Conservation (phyloP, 2,113 vertebrate genomes). For the Equus quagga region DNA sequence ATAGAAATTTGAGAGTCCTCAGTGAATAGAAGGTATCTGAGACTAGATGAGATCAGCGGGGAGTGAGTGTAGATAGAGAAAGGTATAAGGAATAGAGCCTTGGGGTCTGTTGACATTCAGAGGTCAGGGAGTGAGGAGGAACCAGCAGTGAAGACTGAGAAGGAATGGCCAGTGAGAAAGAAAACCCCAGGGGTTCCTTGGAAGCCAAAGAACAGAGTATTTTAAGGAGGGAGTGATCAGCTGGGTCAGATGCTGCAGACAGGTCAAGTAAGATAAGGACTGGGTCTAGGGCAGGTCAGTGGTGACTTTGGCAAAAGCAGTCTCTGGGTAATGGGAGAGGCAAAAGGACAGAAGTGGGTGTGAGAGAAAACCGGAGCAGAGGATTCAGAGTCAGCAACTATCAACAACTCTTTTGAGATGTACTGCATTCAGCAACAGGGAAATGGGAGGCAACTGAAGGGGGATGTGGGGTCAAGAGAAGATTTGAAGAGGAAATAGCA, state of each 20-base stretch:
- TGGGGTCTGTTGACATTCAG: background rate
- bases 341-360: background rate
- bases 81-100: background rate
- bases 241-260: background rate
- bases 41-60: background rate
- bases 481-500: background rate
- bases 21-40: background rate
- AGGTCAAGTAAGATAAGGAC: background rate
- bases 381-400: background rate
- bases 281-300: background rate
- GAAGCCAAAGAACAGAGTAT: background rate
- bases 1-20: background rate
- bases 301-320: background rate
- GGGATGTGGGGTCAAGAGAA: background rate
- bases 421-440: background rate
- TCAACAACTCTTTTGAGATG: background rate
- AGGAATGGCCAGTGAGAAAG: background rate
- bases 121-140: background rate
- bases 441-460: background rate
- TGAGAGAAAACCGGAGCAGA: background rate
- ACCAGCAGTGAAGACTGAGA: background rate
- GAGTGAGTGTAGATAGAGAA: background rate
- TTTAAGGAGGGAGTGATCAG: background rate
- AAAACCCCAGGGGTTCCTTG: background rate
- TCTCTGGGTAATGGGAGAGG: background rate